Conservation (phyloP, 2,888 invertebrate species). For the Caenorhabditis panamensis region DNA sequence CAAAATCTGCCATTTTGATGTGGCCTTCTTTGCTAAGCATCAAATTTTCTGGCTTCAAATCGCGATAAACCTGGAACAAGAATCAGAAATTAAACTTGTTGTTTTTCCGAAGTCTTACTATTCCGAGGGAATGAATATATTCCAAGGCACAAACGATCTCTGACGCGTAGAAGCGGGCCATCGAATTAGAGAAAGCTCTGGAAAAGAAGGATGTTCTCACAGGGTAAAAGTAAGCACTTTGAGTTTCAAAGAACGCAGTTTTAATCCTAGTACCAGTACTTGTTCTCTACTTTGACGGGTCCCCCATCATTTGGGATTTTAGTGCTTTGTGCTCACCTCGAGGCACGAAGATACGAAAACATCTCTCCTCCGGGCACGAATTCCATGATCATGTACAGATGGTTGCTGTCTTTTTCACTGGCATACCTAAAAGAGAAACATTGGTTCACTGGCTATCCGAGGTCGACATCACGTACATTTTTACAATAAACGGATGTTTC, state of each 20-base stretch:
- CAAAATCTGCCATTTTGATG: constrained; percentile 97
- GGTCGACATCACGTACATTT: constrained; percentile 86
- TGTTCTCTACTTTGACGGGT: neutral
- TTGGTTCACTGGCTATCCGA: neutral
- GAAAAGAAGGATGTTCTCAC: constrained; percentile 16
- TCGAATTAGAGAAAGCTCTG: constrained; percentile 84
- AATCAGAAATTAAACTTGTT: neutral
- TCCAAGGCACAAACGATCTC: constrained; percentile 95
- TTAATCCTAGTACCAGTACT: neutral
- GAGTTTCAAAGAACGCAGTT: neutral
- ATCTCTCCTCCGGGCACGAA: constrained; percentile 97
- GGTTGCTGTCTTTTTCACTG: constrained; percentile 92
- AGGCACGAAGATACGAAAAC: constrained; percentile 84
- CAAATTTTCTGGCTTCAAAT: constrained; percentile 95
- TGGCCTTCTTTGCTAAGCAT: constrained; percentile 94
- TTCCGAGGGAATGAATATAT: constrained; percentile 91
- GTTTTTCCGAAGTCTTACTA: constrained; percentile 84
- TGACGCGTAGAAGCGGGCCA: constrained; percentile 92
- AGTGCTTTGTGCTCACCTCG: constrained; percentile 49
- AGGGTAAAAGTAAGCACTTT: neutral
- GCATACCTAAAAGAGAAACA: constrained; percentile 86
- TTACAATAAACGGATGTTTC: constrained; percentile 95
- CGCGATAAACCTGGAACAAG: constrained; percentile 85
- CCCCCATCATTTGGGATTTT: neutral
- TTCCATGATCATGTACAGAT: constrained; percentile 97